These are phyloP conservation scores for Aquatica leii DNA, from an alignment of 2,888 invertebrate species.

Conservation along the genomic window DNA sequence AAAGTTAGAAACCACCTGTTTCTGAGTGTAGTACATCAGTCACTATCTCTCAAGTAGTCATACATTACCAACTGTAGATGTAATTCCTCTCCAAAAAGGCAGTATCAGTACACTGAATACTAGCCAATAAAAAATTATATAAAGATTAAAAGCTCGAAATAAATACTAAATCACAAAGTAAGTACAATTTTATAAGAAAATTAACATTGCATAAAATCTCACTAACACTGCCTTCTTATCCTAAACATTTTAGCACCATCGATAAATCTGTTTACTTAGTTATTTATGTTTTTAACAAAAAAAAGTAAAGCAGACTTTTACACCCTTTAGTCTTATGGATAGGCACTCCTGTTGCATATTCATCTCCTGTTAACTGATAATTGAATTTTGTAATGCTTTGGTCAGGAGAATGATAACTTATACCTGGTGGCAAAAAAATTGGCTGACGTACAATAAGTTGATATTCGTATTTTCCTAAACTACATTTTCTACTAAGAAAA, in stretches of 20 bases:
- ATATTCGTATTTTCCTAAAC: too few species aligned
- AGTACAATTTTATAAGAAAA: conserved; percentile 37
- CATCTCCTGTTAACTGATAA: conserved; percentile 16
- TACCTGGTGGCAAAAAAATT: conserved; percentile 6
- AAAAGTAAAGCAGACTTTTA: conserved; percentile 44
- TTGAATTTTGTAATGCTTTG: conserved; percentile 2
- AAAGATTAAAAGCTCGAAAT: conserved; percentile 26
- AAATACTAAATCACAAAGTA: conserved; percentile 37
- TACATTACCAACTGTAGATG: conserved; percentile 37
- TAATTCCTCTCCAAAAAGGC: conserved; percentile 36
- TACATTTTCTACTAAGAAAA: too few species aligned
- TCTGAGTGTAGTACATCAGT: conserved; percentile 44
- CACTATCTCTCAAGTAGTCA: conserved; percentile 40
- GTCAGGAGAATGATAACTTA: conserved; percentile 13
- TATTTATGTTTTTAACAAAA: conserved; percentile 29
- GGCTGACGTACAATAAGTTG: not conserved
- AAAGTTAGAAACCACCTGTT: conserved; percentile 46
- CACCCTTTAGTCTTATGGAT: conserved; percentile 48
- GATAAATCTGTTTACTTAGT: conserved; percentile 31
- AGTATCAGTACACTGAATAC: conserved; percentile 37
- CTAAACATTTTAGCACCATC: conserved; percentile 40
- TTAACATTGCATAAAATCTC: conserved; percentile 38
- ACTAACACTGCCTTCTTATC: conserved; percentile 43
- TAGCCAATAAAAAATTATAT: conserved; percentile 30
- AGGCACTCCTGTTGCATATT: conserved; percentile 51